Percentiles rank a stretch among this genome's conserved stretches.
phyloP scores from a whole-genome alignment of 2,797 vertebrate species.

The Enteromius thamalakanensis region DNA sequence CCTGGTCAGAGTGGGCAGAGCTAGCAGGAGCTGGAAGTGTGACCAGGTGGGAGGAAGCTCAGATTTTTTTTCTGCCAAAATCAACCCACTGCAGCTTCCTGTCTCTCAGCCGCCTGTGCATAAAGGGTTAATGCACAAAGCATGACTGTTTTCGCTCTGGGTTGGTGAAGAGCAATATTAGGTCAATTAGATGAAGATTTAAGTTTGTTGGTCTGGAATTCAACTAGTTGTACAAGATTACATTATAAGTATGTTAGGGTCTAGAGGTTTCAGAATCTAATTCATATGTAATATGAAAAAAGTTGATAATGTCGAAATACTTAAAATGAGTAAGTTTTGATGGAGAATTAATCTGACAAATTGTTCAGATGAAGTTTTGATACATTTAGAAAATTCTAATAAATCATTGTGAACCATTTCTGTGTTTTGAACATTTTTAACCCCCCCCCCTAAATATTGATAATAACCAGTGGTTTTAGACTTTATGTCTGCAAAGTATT shows the following conservation, averaged over 20 bases:
- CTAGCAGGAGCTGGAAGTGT: slow-evolving; percentile 2
- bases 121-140: slow-evolving; percentile 29
- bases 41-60: slow-evolving; percentile 40
- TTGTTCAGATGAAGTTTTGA: neutral
- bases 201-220: neutral
- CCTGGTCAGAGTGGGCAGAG: slow-evolving; percentile 25
- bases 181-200: neutral
- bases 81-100: slow-evolving; percentile 42
- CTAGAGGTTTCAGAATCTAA: neutral
- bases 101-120: slow-evolving; percentile 9
- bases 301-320: no score
- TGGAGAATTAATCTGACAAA: neutral
- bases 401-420: neutral
- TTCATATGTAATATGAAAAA: neutral
- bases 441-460: neutral
- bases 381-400: neutral
- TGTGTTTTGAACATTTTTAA: neutral
- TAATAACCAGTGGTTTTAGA: neutral
- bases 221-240: neutral
- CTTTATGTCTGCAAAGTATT: slow-evolving; percentile 1
- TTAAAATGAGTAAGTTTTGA: neutral
- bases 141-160: neutral
- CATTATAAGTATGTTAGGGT: neutral
- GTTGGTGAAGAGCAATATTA: neutral
- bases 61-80: slow-evolving; percentile 38